phyloP scores from a whole-genome alignment of 2,113 vertebrate species.

The Limanda limanda region DNA sequence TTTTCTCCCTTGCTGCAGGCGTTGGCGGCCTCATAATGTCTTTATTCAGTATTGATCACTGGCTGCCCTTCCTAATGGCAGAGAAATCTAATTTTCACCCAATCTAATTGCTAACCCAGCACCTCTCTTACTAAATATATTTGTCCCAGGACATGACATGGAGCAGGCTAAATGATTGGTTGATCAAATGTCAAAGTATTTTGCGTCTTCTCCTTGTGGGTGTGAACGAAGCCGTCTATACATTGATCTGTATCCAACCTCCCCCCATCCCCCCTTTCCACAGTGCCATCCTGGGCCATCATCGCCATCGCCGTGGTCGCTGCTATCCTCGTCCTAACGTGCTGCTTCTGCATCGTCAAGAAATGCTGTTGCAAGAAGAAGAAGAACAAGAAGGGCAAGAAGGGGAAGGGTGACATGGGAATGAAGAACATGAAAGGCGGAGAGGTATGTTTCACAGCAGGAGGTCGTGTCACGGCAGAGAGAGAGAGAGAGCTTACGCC shows the following conservation, averaged over 20 bases:
- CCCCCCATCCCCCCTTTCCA: background rate
- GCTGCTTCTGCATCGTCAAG: conserved; percentile 99
- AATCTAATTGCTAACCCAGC: conserved; percentile 68
- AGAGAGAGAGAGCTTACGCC: conserved; percentile 20
- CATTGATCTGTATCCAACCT: conserved; percentile 44
- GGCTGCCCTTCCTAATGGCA: conserved; percentile 66
- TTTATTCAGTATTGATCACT: conserved; percentile 77
- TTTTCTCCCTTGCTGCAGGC: conserved; percentile 59
- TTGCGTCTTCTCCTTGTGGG: conserved; percentile 27
- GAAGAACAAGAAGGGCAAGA: conserved; percentile 98
- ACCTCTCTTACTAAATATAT: conserved; percentile 71
- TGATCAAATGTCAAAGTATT: conserved; percentile 69
- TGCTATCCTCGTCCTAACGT: conserved; percentile 92
- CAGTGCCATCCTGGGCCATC: conserved; percentile 96
- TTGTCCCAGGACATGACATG: conserved; percentile 53
- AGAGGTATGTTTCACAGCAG: conserved; percentile 77
- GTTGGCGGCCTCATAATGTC: conserved; percentile 64
- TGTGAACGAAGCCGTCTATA: conserved; percentile 31
- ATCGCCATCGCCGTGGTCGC: conserved; percentile 93
- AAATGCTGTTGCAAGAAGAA: conserved; percentile 99
- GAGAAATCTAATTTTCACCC: conserved; percentile 68
- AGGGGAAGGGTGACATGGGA: conserved; percentile 96
- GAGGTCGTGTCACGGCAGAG: conserved; percentile 15
- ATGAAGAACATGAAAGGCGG: conserved; percentile 97
- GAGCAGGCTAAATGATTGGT: conserved; percentile 54